Evolutionary conservation across 2,888 invertebrate genomes (phyloP).

Genomic region (Heteromurus nitidus): DNA sequence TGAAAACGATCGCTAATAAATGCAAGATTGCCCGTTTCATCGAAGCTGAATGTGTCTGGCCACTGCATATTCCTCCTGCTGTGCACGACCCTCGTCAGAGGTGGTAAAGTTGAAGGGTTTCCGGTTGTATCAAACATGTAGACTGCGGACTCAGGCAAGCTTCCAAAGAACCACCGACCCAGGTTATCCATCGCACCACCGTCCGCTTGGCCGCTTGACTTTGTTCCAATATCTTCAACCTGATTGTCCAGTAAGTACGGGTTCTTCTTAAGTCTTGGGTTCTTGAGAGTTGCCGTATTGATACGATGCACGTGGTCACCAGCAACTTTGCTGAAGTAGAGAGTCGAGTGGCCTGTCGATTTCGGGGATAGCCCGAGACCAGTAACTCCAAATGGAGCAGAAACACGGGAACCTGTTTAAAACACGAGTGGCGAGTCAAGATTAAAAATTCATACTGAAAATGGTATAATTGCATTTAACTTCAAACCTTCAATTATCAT

Average conservation of each 20-base stretch:
- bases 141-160: slow-evolving; percentile 32
- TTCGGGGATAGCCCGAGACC: slow-evolving; percentile 36
- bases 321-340: slow-evolving; percentile 46
- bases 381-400: slow-evolving; percentile 43
- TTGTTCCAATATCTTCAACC: slow-evolving; percentile 28
- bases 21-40: slow-evolving; percentile 15
- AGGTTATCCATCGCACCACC: slow-evolving; percentile 40
- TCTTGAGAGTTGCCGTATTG: slow-evolving; percentile 2
- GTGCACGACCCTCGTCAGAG: background rate
- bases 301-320: slow-evolving; percentile 35
- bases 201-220: slow-evolving; percentile 43
- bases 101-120: slow-evolving; percentile 4
- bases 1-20: slow-evolving; percentile 36
- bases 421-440: background rate
- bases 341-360: slow-evolving; percentile 24
- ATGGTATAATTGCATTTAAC: background rate
- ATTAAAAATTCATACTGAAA: too few relatives aligned
- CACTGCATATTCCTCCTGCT: slow-evolving; percentile 34
- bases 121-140: slow-evolving; percentile 34
- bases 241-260: slow-evolving; percentile 8
- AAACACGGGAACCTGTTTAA: slow-evolving; percentile 16
- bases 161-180: slow-evolving; percentile 44
- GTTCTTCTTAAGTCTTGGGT: slow-evolving; percentile 28
- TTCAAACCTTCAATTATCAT: slow-evolving; percentile 45
- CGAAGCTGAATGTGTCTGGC: slow-evolving; percentile 32